Evolutionary conservation across 2,113 vertebrate species (phyloP), one percentile per base, ranked within the genome.

Genomic region (Tretioscincus oriximinensis): DNA sequence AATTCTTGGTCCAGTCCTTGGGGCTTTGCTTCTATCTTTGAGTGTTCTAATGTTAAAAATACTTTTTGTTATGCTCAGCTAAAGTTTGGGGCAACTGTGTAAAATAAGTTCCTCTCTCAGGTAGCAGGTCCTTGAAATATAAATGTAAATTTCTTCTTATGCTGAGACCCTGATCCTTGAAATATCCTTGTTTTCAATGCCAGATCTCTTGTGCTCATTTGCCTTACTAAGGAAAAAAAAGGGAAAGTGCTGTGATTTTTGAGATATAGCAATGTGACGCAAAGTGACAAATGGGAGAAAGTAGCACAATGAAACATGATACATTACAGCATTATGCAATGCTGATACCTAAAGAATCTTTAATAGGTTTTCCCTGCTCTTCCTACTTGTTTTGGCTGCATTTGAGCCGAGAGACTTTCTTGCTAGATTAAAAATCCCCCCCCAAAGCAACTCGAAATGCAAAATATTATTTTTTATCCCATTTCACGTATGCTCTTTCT

Each of bases 321-420:
- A 41, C 85, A 87, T 87, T 91, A 81, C 12, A 88, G 88, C 51
- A 89, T 65, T 76, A 85, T 81, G 78, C 78, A 92, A 88, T 79
- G 87, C 73, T 92, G 88, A 92, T 93, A 89, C 78, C 86, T 88
- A 90, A 93, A 83, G 90, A 92, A 91, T 94, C 85, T 88, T 28
- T 88, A 93, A 88, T 90, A 88, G 60, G 80, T 86, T 81, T 29
- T 87, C 88, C 88, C 84, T 80, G 4, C 24, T 41, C 11, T 18
- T 31, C 22, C 51, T 22, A 76, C 74, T 47, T 63, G 87, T 91
- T 81, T 89, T 82, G 91, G 75, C 76, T 92, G 81, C 64, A 86
- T 82, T 81, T 88, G 47, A 90, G 18, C 14, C 9, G 26, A 77
- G 70, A 90, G 67, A 86, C 88, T 86, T 88, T 90, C 92, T 73